Conservation (phyloP, 1,140 invertebrate species). For the Agrypnia vestita region DNA sequence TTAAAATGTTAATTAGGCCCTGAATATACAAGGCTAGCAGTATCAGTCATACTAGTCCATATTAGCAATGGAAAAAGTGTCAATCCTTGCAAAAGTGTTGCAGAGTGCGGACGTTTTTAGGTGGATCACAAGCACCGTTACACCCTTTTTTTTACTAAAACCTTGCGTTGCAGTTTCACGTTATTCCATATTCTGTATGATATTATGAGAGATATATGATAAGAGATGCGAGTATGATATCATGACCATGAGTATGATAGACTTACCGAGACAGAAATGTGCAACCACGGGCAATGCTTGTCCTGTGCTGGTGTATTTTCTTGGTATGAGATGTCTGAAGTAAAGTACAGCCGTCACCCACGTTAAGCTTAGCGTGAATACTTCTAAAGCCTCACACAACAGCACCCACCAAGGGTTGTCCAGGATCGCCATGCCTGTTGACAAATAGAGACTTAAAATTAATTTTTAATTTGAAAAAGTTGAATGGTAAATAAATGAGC, state of each 20-base stretch:
- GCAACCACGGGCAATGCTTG: conserved; percentile 87
- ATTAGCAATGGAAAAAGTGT: no score
- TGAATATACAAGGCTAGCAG: no score
- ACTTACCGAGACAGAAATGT: conserved; percentile 84
- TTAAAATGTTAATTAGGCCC: no score
- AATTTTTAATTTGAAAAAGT: background rate
- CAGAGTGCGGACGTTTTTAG: no score
- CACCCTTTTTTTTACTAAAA: no score
- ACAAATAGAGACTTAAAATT: background rate
- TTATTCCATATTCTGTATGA: no score
- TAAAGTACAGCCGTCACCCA: conserved; percentile 90
- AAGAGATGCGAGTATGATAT: no score
- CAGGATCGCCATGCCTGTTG: conserved; percentile 79
- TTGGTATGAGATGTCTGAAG: conserved; percentile 85
- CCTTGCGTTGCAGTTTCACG: no score
- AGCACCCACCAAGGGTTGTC: conserved; percentile 78
- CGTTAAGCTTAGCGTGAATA: conserved; percentile 86
- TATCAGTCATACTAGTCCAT: no score
- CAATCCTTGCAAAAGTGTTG: no score
- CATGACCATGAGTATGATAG: background rate
- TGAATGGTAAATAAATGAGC: background rate
- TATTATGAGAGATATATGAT: no score
- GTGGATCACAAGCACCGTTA: no score
- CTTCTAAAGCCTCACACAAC: conserved; percentile 83
- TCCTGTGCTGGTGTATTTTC: conserved; percentile 85